Percentiles rank a stretch among this genome's conserved stretches.
Evolutionary conservation across 2,888 invertebrate species (phyloP).

Genomic region (Acleris laterana): DNA sequence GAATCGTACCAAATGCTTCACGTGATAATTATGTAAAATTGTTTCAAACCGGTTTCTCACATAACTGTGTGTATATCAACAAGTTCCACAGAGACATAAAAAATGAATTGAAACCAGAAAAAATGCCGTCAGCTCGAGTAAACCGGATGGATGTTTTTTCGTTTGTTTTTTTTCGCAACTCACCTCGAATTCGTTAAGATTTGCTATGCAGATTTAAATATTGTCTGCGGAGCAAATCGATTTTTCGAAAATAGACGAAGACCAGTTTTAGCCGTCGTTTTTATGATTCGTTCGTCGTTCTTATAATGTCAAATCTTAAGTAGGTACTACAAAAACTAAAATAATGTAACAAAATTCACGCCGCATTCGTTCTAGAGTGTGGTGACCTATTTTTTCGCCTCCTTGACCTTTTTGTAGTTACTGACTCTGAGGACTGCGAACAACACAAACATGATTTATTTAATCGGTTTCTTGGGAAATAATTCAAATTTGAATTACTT

Average conservation of each 20-base stretch:
- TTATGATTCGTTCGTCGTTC: too few species aligned
- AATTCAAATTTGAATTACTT: too few species aligned
- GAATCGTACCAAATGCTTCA: slow-evolving; percentile 2
- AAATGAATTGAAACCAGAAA: slow-evolving; percentile 15
- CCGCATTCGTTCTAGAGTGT: too few species aligned
- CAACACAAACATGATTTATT: too few species aligned
- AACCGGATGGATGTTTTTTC: slow-evolving; percentile 26
- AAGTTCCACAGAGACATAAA: slow-evolving; percentile 17
- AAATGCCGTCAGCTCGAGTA: slow-evolving; percentile 7
- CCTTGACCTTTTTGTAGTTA: too few species aligned
- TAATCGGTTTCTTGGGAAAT: too few species aligned
- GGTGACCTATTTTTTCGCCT: too few species aligned
- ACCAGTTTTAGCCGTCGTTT: background rate
- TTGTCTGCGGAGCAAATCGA: background rate
- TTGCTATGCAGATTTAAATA: slow-evolving; percentile 12
- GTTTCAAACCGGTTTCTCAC: slow-evolving; percentile 12
- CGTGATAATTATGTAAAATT: slow-evolving; percentile 22
- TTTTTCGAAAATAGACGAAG: background rate
- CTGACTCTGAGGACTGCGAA: too few species aligned
- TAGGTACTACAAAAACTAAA: too few species aligned
- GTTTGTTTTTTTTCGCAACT: slow-evolving; percentile 15
- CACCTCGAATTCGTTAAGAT: background rate
- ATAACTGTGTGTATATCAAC: slow-evolving; percentile 20
- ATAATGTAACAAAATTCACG: too few species aligned
- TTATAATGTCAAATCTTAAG: too few species aligned